Conservation (phyloP, 2,113 vertebrate species). For the Tiliqua scincoides region DNA sequence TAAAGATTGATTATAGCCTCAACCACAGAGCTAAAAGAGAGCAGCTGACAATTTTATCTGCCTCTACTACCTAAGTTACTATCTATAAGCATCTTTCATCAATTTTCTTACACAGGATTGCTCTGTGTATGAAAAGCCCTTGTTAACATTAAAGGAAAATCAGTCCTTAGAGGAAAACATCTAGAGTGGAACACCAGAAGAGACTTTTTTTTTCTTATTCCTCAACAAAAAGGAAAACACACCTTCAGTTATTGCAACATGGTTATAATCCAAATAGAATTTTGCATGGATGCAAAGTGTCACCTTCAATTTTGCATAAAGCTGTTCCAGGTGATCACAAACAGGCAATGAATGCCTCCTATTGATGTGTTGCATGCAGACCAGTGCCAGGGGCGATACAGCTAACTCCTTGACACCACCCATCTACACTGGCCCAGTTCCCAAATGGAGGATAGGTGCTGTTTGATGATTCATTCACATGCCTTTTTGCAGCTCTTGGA, state of each 20-base stretch:
- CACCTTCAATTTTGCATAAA: background rate
- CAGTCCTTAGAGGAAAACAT: background rate
- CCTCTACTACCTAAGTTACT: too few relatives aligned
- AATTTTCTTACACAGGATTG: too few relatives aligned
- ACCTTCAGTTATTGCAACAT: background rate
- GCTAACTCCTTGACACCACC: background rate
- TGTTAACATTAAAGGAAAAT: background rate
- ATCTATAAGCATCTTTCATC: too few relatives aligned
- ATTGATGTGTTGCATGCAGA: background rate
- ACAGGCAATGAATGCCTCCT: background rate
- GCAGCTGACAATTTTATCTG: too few relatives aligned
- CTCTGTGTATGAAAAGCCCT: background rate
- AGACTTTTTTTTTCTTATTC: background rate
- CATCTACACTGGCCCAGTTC: background rate
- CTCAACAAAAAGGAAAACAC: background rate
- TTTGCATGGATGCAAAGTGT: background rate
- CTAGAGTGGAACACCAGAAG: background rate
- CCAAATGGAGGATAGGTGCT: background rate
- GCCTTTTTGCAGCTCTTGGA: background rate
- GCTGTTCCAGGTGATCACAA: fast-evolving
- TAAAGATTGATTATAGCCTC: too few relatives aligned
- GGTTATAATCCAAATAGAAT: background rate
- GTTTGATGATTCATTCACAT: slow-evolving; percentile 38
- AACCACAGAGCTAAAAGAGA: too few relatives aligned
- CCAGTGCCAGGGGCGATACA: background rate